Evolutionary conservation across 2,888 invertebrate genomes (phyloP).

Genomic region (Pasiphila rectangulata): DNA sequence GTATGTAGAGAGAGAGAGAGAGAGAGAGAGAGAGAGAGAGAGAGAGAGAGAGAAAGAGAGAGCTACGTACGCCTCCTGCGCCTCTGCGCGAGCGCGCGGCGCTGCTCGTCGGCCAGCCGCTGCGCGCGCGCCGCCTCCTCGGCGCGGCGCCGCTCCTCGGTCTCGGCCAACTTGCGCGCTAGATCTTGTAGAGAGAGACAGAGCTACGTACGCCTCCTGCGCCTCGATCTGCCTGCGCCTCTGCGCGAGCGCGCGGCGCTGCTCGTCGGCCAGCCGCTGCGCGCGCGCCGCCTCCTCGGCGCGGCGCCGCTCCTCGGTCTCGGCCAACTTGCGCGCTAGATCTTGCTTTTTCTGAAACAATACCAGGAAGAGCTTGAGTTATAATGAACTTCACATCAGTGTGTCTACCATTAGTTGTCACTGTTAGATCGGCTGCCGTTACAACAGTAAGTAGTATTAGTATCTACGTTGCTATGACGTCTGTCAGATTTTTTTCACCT

Average conservation of each 20-base stretch:
- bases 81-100: constrained; percentile 44
- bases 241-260: constrained; percentile 45
- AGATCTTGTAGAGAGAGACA: no score
- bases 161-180: constrained; percentile 67
- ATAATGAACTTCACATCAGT: no score
- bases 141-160: constrained; percentile 61
- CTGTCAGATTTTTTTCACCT: no score
- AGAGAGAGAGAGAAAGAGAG: no score
- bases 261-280: constrained; percentile 60
- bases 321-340: constrained; percentile 64
- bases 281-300: constrained; percentile 61
- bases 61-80: constrained; percentile 60
- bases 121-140: constrained; percentile 62
- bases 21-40: no score
- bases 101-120: constrained; percentile 60
- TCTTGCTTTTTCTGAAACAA: constrained; percentile 57
- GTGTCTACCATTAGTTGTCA: no score
- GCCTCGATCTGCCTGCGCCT: constrained; percentile 64
- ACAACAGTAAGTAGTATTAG: no score
- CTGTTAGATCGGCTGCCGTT: no score
- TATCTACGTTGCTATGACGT: no score
- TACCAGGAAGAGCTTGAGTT: not conserved
- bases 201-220: constrained; percentile 62
- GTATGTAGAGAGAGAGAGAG: no score
- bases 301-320: constrained; percentile 63